Evolutionary conservation across 2,888 invertebrate genomes (phyloP), one percentile per base, ranked within the genome.

Genomic region (Phaonia tiefii): DNA sequence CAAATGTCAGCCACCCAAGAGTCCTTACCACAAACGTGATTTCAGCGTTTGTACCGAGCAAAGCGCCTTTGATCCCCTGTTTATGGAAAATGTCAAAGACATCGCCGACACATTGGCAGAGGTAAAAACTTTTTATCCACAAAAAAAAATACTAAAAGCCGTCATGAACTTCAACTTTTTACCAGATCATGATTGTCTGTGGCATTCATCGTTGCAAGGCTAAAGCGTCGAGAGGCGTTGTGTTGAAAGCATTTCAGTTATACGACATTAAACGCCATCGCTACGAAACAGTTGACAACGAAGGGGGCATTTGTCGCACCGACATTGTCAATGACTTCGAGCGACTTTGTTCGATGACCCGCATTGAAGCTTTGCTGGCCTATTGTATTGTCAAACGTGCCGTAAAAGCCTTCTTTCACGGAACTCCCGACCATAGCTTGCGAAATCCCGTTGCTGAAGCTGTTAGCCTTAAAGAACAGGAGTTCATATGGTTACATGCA

Each of bases 341-440:
- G 0, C 79, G 87, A 11, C 89, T 87, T 63, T 88, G 89, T 66
- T 83, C 83, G 8, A 88, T 89, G 89, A 87, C 86, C 49, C 84
- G 85, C 2, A 82, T 87, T 2, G 89, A 89, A 83, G 88, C 90
- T 3, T 85, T 87, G 75, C 76, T 90, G 8, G 84, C 88, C 0
- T 89, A 90, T 67, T 76, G 85, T 13, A 87, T 89, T 8, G 86
- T 89, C 0, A 89, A 89, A 78, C 84, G 87, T 0, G 88, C 90
- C 7, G 87, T 89, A 54, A 89, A 90, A 82, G 90, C 90, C 0
- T 89, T 88, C 79, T 90, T 87, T 17, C 88, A 87, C 22, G 87
- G 86, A 37, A 88, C 86, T 44, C 83, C 85, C 0, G 79, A 85
- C 11, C 80, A 77, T 1, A 79, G 86, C 10, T 84, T 87, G 15